phyloP scores from a whole-genome alignment of 2,888 invertebrate genomes.

The Matsumyia berberina region DNA sequence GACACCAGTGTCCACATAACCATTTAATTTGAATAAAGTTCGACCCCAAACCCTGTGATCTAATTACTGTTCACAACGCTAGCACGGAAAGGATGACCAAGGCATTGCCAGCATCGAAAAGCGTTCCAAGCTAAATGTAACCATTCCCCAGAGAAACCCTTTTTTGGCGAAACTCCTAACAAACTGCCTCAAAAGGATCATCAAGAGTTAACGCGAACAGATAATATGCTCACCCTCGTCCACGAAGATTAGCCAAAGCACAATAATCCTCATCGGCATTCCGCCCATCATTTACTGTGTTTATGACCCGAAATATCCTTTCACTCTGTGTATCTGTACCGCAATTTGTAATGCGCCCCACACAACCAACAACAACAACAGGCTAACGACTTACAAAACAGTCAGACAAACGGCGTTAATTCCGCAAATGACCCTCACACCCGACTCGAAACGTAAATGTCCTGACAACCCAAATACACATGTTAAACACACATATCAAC shows the following conservation, averaged over 20 bases:
- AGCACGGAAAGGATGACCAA: too few species aligned
- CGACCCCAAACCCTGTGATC: too few species aligned
- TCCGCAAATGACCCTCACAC: constrained; percentile 3
- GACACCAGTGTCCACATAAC: too few species aligned
- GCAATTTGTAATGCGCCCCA: constrained; percentile 5
- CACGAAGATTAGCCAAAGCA: background rate
- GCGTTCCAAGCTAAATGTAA: too few species aligned
- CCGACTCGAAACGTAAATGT: constrained; percentile 4
- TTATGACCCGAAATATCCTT: constrained; percentile 20
- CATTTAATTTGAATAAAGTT: too few species aligned
- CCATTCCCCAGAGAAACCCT: background rate
- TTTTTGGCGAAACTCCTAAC: background rate
- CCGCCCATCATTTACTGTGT: background rate
- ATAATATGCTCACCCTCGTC: constrained; percentile 1
- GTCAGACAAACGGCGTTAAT: constrained; percentile 22
- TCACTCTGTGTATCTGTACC: constrained; percentile 12
- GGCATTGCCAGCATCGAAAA: too few species aligned
- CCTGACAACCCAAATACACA: constrained; percentile 4
- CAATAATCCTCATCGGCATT: background rate
- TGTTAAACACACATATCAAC: constrained; percentile 13
- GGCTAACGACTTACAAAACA: constrained; percentile 8
- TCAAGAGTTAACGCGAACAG: constrained; percentile 10
- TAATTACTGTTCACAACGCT: too few species aligned
- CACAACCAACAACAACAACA: constrained; percentile 13
- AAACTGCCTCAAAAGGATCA: background rate